phyloP scores from a whole-genome alignment of 2,113 vertebrate species.

The Felis chaus region DNA sequence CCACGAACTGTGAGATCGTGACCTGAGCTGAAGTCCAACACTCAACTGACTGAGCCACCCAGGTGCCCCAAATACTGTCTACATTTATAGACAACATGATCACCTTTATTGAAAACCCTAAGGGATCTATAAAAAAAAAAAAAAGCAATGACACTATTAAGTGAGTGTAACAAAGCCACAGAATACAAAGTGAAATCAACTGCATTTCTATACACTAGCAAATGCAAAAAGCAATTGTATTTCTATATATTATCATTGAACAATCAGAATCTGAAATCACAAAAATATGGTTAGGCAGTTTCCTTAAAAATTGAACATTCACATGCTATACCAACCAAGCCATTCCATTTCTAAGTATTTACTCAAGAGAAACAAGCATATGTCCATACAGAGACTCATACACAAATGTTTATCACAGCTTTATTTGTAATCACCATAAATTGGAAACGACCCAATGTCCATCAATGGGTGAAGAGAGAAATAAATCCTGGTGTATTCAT shows the following conservation, averaged over 20 bases:
- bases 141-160: not conserved
- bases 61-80: not conserved
- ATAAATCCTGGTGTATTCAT: not conserved
- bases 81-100: not conserved
- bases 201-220: not conserved
- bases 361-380: not conserved
- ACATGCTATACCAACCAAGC: not conserved
- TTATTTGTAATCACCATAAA: not conserved
- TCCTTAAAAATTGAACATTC: conserved; percentile 27
- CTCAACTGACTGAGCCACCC: too few relatives aligned
- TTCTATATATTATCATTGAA: not conserved
- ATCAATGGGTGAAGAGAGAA: conserved; percentile 3
- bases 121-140: not conserved
- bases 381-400: not conserved
- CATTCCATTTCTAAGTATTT: not conserved
- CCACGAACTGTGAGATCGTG: too few relatives aligned
- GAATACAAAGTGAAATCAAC: not conserved
- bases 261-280: conserved; percentile 32
- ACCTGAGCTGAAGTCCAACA: too few relatives aligned
- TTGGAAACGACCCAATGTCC: not conserved
- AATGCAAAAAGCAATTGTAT: not conserved
- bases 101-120: not conserved
- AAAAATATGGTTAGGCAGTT: not conserved
- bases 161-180: not conserved
- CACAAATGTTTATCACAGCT: not conserved